Percentiles rank a stretch among this genome's conserved stretches.
Conservation (phyloP, 2,888 invertebrate species). For the Thymelicus lineola region DNA sequence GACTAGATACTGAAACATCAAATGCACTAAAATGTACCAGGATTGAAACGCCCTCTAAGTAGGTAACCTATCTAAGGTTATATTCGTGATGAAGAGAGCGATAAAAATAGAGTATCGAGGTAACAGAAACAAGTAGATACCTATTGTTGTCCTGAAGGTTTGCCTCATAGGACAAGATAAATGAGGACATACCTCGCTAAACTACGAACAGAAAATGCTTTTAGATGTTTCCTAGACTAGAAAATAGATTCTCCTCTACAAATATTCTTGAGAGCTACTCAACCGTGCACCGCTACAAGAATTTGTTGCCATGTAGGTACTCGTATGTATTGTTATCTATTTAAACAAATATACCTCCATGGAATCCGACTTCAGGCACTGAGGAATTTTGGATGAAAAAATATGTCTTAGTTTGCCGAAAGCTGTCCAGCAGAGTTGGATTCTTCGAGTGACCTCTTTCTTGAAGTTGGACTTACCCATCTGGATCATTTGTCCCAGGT, state of each 20-base stretch:
- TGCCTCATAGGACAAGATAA: slow-evolving; percentile 8
- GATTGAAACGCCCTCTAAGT: too few relatives aligned
- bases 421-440: too few relatives aligned
- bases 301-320: slow-evolving; percentile 1
- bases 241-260: slow-evolving; percentile 10
- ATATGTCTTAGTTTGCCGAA: too few relatives aligned
- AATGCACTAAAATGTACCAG: not conserved
- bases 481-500: too few relatives aligned
- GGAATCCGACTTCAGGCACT: too few relatives aligned
- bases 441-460: too few relatives aligned
- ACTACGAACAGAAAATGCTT: slow-evolving; percentile 13
- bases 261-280: slow-evolving; percentile 9
- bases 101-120: not conserved
- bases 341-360: not conserved
- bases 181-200: slow-evolving; percentile 12
- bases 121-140: slow-evolving; percentile 3
- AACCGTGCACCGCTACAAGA: not conserved
- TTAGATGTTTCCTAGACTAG: slow-evolving; percentile 15
- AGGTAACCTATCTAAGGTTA: not conserved
- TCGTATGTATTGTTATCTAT: not conserved
- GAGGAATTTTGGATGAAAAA: too few relatives aligned
- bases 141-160: slow-evolving; percentile 6
- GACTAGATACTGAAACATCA: not conserved
- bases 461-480: too few relatives aligned
- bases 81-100: not conserved